Evolutionary conservation across 2,888 invertebrate species (phyloP).

Genomic region (Ariolimax columbianus): DNA sequence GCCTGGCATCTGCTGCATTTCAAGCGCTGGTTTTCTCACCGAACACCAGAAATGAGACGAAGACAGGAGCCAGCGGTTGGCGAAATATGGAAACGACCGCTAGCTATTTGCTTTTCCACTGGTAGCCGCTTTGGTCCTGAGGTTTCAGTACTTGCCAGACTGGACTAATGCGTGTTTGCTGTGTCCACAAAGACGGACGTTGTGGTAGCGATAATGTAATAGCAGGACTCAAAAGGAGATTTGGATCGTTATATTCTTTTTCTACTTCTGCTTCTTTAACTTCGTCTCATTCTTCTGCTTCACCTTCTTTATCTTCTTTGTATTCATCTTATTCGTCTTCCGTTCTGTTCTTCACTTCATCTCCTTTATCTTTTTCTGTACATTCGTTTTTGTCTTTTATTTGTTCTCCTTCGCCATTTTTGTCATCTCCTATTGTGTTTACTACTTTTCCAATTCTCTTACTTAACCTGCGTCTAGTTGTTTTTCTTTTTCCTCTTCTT

Average conservation of each 20-base stretch:
- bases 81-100: slow-evolving; percentile 23
- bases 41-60: background rate
- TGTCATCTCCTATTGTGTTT: no score
- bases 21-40: background rate
- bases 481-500: background rate
- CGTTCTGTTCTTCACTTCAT: background rate
- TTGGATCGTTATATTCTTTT: background rate
- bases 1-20: no score
- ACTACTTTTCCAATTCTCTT: no score
- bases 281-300: background rate
- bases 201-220: slow-evolving; percentile 10
- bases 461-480: background rate
- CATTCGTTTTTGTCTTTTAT: no score
- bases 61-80: background rate
- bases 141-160: slow-evolving; percentile 6
- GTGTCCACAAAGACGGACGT: slow-evolving; percentile 22
- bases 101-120: slow-evolving; percentile 25
- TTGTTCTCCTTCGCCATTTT: no score
- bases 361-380: background rate
- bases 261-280: background rate
- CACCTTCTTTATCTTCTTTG: background rate
- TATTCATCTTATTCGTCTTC: background rate
- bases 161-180: slow-evolving; percentile 7
- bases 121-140: slow-evolving; percentile 18
- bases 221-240: background rate